Evolutionary conservation across 2,113 vertebrate genomes (phyloP).

Genomic region (Campylorhamphus procurvoides): DNA sequence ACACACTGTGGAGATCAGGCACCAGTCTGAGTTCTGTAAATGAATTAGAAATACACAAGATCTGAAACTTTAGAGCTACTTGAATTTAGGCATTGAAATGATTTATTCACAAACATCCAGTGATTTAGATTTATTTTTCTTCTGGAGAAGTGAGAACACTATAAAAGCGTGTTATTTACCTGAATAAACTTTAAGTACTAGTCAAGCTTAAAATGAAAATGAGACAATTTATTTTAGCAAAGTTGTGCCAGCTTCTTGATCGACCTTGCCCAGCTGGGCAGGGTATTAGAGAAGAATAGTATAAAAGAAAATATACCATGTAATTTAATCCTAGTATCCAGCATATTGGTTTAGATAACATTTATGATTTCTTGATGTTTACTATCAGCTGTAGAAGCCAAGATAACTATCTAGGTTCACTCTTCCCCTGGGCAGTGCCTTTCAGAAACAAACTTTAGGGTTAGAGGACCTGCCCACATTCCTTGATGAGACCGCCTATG

Average conservation of each 20-base stretch:
- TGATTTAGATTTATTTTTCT: neutral
- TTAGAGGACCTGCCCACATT: neutral
- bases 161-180: neutral
- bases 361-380: neutral
- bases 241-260: neutral
- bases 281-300: neutral
- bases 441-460: neutral
- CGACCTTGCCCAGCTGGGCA: neutral
- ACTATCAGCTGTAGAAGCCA: neutral
- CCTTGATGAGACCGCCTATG: neutral
- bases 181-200: neutral
- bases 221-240: neutral
- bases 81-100: neutral
- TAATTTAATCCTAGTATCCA: neutral
- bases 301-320: neutral
- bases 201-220: neutral
- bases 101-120: rapidly evolving
- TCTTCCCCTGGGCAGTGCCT: neutral
- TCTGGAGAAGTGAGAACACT: neutral
- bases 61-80: neutral
- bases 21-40: neutral
- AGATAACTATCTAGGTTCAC: neutral
- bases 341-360: neutral
- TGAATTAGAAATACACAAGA: neutral
- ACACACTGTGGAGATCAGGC: neutral